Conservation (phyloP, 1,140 invertebrate genomes). For the Drosophila sulfurigaster region DNA sequence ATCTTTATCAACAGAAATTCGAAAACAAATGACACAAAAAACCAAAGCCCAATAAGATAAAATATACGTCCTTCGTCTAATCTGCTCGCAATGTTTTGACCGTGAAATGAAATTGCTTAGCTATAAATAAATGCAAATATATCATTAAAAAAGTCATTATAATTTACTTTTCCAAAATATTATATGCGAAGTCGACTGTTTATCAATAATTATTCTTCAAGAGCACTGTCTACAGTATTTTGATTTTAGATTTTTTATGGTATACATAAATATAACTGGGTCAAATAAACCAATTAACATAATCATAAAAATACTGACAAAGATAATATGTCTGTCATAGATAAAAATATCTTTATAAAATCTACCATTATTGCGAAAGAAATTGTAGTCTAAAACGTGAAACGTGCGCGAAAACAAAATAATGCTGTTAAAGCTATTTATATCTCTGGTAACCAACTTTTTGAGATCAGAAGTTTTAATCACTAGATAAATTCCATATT, state of each 20-base stretch:
- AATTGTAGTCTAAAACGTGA: constrained; percentile 22
- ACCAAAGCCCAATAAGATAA: too few species aligned
- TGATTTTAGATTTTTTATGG: too few species aligned
- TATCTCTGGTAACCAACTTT: constrained; percentile 55
- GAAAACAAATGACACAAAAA: too few species aligned
- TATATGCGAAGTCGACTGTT: too few species aligned
- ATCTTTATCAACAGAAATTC: too few species aligned
- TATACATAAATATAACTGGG: background rate
- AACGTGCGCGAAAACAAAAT: constrained; percentile 13
- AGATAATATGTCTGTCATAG: constrained; percentile 32
- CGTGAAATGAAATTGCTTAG: background rate
- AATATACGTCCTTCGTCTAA: background rate
- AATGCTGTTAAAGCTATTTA: constrained; percentile 54
- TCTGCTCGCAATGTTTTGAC: background rate
- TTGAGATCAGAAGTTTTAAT: background rate
- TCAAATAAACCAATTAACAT: constrained; percentile 5
- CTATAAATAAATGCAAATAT: background rate
- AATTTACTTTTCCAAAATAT: too few species aligned
- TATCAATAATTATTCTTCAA: background rate
- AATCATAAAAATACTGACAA: constrained; percentile 1
- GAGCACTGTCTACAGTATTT: background rate
- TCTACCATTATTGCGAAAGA: background rate
- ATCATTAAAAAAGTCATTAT: too few species aligned
- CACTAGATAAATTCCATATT: background rate
- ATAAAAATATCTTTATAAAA: constrained; percentile 21